Conservation (phyloP, 2,113 vertebrate genomes). For the Muntiacus muntjak region DNA sequence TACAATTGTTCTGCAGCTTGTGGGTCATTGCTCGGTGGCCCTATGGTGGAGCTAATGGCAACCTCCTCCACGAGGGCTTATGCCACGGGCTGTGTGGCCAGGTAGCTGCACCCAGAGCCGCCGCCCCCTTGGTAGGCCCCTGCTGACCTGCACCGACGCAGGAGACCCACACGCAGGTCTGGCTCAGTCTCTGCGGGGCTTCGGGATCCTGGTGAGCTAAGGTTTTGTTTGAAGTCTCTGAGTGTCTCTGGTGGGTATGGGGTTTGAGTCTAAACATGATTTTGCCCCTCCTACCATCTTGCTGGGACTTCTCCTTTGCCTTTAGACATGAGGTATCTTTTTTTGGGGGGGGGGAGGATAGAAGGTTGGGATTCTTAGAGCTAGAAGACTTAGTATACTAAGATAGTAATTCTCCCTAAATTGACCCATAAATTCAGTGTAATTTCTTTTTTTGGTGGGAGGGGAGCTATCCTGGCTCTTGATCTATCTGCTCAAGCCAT, state of each 20-base stretch:
- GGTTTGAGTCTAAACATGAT: background rate
- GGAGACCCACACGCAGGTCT: background rate
- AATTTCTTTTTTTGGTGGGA: background rate
- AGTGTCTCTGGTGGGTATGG: background rate
- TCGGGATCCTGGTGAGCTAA: accelerated
- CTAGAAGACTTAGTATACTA: background rate
- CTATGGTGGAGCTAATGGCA: background rate
- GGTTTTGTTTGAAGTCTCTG: background rate
- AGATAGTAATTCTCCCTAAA: background rate
- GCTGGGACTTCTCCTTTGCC: background rate
- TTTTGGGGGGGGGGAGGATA: background rate
- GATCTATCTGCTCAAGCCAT: background rate
- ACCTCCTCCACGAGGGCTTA: background rate
- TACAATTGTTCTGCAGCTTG: background rate
- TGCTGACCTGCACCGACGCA: background rate
- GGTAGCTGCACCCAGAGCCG: background rate
- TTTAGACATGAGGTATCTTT: background rate
- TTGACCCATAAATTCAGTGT: background rate
- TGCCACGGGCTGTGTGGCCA: background rate
- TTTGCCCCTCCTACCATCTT: background rate
- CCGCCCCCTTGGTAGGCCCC: background rate
- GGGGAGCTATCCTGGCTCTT: background rate
- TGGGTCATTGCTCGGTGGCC: accelerated
- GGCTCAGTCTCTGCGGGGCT: background rate
- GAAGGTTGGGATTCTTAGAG: background rate